These are phyloP conservation scores for Patiria miniata DNA, from an alignment of 35 echinoderm and acorn worm genomes.

Conservation along the genomic window DNA sequence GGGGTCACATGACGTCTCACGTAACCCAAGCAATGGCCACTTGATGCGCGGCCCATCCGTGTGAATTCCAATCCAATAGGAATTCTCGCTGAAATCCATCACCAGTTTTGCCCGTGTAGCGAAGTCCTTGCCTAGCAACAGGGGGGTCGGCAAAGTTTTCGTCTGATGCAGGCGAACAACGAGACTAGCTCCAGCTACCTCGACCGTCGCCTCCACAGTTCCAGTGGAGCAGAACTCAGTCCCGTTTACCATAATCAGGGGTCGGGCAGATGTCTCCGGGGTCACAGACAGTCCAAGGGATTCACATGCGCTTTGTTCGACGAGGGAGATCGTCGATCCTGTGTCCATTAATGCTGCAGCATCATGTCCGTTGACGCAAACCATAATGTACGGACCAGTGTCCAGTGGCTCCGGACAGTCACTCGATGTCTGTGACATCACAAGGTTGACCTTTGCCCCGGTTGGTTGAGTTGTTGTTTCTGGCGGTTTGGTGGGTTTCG, in stretches of 20 bases:
- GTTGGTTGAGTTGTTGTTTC: not conserved
- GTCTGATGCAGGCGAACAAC: not conserved
- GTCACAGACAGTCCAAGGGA: not conserved
- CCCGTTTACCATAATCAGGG: not conserved
- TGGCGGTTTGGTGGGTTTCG: not conserved
- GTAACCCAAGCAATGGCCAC: slow-evolving; percentile 42
- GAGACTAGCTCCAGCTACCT: not conserved
- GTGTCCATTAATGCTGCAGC: slow-evolving; percentile 41
- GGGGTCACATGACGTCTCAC: not conserved
- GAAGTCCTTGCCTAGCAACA: slow-evolving; percentile 40
- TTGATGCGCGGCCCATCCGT: slow-evolving; percentile 10
- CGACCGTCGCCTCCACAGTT: not conserved
- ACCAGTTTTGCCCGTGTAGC: slow-evolving; percentile 15
- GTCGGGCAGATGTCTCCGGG: not conserved
- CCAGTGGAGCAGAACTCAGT: not conserved
- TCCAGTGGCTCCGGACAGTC: not conserved
- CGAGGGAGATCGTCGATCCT: slow-evolving; percentile 40
- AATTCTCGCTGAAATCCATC: slow-evolving; percentile 43
- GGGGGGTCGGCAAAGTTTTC: slow-evolving; percentile 28
- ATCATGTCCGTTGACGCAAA: not conserved
- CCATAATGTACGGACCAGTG: not conserved
- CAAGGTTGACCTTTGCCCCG: not conserved
- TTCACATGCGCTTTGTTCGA: slow-evolving; percentile 42
- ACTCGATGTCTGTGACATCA: not conserved
- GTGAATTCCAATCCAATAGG: slow-evolving; percentile 22